These are phyloP conservation scores for Hyperoodon ampullatus DNA, from an alignment of 2,113 vertebrate species.

Conservation along the genomic window DNA sequence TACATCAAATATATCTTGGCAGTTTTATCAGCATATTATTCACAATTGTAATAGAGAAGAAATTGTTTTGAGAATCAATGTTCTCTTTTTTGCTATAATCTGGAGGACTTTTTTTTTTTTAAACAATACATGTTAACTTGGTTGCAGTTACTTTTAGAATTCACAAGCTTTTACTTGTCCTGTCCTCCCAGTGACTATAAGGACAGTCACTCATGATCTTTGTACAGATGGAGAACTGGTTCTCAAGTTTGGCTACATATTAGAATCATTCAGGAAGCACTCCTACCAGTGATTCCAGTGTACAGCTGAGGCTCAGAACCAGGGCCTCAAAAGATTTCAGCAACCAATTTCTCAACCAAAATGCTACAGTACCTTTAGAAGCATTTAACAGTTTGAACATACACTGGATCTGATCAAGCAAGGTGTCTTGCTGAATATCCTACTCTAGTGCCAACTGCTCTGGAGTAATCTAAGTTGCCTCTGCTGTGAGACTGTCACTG, in stretches of 20 bases:
- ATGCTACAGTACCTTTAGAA: background rate
- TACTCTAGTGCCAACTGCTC: background rate
- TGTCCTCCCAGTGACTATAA: background rate
- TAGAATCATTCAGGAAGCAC: background rate
- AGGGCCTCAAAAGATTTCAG: background rate
- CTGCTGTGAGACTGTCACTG: background rate
- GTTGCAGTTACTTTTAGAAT: background rate
- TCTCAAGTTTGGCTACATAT: background rate
- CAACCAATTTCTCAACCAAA: background rate
- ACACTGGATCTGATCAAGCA: background rate
- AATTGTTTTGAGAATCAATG: background rate
- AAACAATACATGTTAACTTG: background rate
- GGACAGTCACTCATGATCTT: background rate
- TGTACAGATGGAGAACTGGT: background rate
- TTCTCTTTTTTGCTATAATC: conserved; percentile 38
- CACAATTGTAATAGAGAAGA: background rate
- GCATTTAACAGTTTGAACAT: background rate
- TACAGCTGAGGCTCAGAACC: background rate
- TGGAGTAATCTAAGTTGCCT: background rate
- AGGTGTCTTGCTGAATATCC: background rate
- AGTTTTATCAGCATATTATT: conserved; percentile 45
- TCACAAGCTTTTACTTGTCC: conserved; percentile 29
- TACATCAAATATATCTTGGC: conserved; percentile 28
- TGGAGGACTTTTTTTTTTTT: background rate
- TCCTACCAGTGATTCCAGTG: background rate